Base-by-base conservation (phyloP, 1,140 invertebrate genomes). In the Mactra quadrangularis region DNA sequence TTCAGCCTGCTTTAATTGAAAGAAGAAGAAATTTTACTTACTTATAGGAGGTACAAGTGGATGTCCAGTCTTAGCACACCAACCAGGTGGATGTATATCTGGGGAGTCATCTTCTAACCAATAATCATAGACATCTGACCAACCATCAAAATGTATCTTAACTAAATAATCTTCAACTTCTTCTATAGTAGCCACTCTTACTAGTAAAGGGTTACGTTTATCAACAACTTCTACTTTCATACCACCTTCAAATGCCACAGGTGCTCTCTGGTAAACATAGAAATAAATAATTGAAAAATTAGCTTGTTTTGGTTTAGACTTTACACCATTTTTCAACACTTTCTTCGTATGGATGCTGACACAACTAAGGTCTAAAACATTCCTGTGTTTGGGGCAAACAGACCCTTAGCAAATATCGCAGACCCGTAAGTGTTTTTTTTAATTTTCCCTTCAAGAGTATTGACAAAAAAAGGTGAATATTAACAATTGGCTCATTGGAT, bases 101-200 rank as follows among this genome's bases (percentile, higher is more conserved):
- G 87, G 70, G 19, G 86, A 88, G 62, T 92, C 92, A 68, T 92
- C 90, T 96, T 83, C 91, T 27, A 98, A 93, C 97, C 97, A 98
- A 91, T 96, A 97, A 82, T 96, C 96, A 91, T 97, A 97, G 79
- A 95, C 95, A 85, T 96, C 95, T 1, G 96, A 95, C 97, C 97
- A 99, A 13, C 97, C 97, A 93, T 98, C 97, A 93, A 98, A 98
- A 88, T 97, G 95, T 68, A 99, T 95, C 89, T 96, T 95, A 25
- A 98, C 95, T 38, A 97, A 94, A 86, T 96, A 95, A 86, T 97
- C 96, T 93, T 98, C 95, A 72, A 97, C 95, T 60, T 96, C 96
- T 77, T 94, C 95, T 3, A 99, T 95, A 0, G 96, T 96, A 0
- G 97, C 97, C 4, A 97, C 97, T 31, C 98, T 94, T 60, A 99